A percentile compares a stretch with the other conserved stretches of the same genome.
phyloP scores from a whole-genome alignment of 2,797 vertebrate species.

The Hafferia zeledoni region DNA sequence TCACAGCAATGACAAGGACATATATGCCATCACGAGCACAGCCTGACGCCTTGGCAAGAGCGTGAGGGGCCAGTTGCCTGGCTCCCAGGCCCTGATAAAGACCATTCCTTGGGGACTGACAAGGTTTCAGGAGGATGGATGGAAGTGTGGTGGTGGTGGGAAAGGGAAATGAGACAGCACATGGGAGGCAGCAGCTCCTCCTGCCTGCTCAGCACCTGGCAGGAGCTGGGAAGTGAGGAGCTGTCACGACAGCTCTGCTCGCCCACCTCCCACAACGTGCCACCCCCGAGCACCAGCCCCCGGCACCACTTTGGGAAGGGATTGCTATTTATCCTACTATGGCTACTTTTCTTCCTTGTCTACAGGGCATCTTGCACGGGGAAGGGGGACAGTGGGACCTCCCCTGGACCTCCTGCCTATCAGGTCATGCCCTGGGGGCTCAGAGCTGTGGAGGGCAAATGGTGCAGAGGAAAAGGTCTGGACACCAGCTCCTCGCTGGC shows the following conservation, averaged over 20 bases:
- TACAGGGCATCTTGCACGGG: not conserved
- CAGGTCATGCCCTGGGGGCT: not conserved
- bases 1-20: not conserved
- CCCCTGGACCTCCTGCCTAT: not conserved
- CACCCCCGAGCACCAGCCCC: not conserved
- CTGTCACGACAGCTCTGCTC: not conserved
- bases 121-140: not conserved
- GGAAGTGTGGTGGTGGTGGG: rapidly evolving
- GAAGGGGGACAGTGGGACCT: not conserved
- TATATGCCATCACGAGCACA: not conserved
- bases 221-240: not conserved
- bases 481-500: not conserved
- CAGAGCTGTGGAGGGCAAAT: not conserved
- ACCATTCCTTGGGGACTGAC: not conserved
- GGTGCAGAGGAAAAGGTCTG: not conserved
- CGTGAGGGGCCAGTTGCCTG: not conserved
- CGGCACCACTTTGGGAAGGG: not conserved
- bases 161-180: not conserved
- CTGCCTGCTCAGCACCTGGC: not conserved
- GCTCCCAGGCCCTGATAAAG: not conserved
- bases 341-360: not conserved
- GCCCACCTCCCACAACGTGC: not conserved
- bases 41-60: not conserved
- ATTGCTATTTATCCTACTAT: not conserved
- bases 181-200: not conserved